Base-by-base conservation (phyloP, 2,888 invertebrate species). In the Smittia sp. region DNA sequence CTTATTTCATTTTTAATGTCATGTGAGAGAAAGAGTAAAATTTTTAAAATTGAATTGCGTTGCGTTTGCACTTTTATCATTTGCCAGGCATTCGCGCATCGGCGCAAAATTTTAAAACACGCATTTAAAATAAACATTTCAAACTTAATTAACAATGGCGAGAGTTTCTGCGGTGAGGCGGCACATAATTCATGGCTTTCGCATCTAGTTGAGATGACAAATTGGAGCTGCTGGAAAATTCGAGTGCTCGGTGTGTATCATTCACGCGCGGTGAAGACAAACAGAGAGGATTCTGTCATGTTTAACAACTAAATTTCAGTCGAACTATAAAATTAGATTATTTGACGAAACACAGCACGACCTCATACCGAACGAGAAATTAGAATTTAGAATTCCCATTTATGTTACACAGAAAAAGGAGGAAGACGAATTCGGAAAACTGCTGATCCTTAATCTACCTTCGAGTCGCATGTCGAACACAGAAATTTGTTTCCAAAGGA, bases 1-100 rank as follows among this genome's bases (percentile, higher is more conserved):
- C 67, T 46, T 67, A 67, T 67, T 67, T 67, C 41, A 41, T 67
- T 67, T 67, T 67, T 67, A 67, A 67, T 67, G 67, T 67, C 66
- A 18, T 66, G 27, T n/a, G 32, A 66, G 11, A 38, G 66, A n/a
- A 18, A 38, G 11, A 46, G 15, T n/a, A 22, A 18, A 58, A 58
- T 58, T 58, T 18, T 18, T 22, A 18, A 41, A 67, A 67, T 41
- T 67, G 46, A 67, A 41, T 67, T 65, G 20, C 22, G 41, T 67
- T 65, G 20, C 22, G 41, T 67, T 41, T 38, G 67, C 67, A 67
- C 38, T 66, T 66, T 62, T 20, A 18, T 20, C 65, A 38, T 32
- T n/a, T 22, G 13, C 6, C 22, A 22, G 7, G 24, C 58, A 62
- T 22, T n/a, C 13, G 24, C 15, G 66, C 15, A 15, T n/a, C 32